phyloP scores from a whole-genome alignment of 1,140 invertebrate species.

The Neoseiulus cucumeris region DNA sequence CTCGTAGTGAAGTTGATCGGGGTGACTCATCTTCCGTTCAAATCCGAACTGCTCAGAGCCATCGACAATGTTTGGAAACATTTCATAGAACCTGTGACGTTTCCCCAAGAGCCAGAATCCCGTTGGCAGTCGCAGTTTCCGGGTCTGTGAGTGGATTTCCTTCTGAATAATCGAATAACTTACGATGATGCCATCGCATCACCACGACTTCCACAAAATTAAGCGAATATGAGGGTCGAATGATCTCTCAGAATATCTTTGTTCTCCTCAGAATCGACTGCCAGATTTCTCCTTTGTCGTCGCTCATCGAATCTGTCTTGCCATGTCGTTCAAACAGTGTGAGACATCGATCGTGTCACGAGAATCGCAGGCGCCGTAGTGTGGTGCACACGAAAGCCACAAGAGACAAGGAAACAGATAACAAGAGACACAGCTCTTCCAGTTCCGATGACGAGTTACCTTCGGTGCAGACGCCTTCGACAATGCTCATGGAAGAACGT shows the following conservation, averaged over 20 bases:
- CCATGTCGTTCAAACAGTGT: neutral
- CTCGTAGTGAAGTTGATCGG: neutral
- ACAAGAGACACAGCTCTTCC: neutral
- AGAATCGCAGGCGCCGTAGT: neutral
- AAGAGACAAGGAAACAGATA: neutral
- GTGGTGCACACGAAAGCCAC: neutral
- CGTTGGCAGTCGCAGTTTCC: neutral
- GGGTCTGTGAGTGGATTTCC: neutral
- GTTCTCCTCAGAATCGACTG: neutral
- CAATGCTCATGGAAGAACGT: neutral
- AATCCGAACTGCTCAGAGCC: neutral
- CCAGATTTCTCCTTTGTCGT: neutral
- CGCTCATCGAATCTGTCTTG: neutral
- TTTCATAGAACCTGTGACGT: neutral
- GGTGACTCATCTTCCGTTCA: constrained; percentile 7
- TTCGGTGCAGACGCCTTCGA: neutral
- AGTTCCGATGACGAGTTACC: constrained; percentile 5
- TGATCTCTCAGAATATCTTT: neutral
- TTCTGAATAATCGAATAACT: too few species aligned
- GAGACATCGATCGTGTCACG: neutral
- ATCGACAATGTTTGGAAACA: neutral
- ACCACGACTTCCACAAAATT: too few species aligned
- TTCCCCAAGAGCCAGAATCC: neutral
- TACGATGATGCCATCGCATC: too few species aligned
- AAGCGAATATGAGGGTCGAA: too few species aligned